Evolutionary conservation across 1,140 invertebrate species (phyloP).

Genomic region (Metaphire vulgaris): DNA sequence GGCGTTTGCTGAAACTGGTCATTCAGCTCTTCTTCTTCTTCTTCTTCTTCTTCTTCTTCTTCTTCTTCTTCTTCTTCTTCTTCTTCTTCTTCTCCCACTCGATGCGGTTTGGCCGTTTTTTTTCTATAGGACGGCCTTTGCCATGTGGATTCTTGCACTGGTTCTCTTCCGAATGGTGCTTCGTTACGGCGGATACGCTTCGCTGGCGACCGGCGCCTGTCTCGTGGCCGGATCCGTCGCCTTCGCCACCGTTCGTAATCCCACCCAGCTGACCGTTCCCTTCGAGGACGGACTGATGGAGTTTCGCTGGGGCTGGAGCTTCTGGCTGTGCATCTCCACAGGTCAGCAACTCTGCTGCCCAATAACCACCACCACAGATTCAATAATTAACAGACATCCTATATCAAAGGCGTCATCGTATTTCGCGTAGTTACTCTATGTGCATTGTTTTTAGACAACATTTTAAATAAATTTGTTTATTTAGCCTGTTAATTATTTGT

Average conservation of each 20-base stretch:
- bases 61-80: no score
- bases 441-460: no score
- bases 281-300: slow-evolving; percentile 58
- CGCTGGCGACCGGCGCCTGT: slow-evolving; percentile 65
- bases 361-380: no score
- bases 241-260: slow-evolving; percentile 75
- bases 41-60: no score
- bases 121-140: slow-evolving; percentile 69
- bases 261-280: slow-evolving; percentile 70
- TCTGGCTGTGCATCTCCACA: slow-evolving; percentile 78
- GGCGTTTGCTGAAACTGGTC: no score
- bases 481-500: no score
- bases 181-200: slow-evolving; percentile 82
- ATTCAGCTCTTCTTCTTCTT: no score
- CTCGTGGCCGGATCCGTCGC: slow-evolving; percentile 68
- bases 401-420: no score
- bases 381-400: no score
- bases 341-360: slow-evolving; percentile 66
- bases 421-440: no score
- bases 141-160: slow-evolving; percentile 86
- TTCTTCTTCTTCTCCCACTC: no score
- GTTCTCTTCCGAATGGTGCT: slow-evolving; percentile 82
- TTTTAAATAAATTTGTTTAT: no score
- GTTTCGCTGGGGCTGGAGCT: slow-evolving; percentile 75
- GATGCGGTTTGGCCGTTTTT: neutral